These are phyloP conservation scores for Aphaenogaster floridana DNA, from an alignment of 1,140 invertebrate genomes.

Conservation along the genomic window DNA sequence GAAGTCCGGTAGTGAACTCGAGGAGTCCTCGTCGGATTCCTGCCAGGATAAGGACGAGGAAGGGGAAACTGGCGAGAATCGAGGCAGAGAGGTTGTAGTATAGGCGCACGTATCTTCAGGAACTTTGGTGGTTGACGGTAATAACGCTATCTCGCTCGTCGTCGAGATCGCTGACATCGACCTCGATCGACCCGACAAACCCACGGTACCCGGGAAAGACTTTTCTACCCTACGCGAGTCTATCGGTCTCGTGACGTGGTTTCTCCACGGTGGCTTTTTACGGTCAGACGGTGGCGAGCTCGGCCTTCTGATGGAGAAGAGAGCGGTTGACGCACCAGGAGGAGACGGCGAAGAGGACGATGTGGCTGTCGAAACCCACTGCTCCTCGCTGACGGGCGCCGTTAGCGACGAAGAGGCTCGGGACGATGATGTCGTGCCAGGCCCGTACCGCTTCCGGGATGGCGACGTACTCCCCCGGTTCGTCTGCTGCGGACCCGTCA, in stretches of 20 bases:
- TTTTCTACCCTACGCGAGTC: conserved; percentile 44
- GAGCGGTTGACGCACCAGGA: conserved; percentile 73
- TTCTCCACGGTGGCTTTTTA: conserved; percentile 28
- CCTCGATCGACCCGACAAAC: conserved; percentile 24
- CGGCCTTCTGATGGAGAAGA: conserved; percentile 53
- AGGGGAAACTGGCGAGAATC: conserved; percentile 14
- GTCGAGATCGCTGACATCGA: conserved; percentile 44
- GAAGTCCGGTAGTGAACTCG: conserved; percentile 32
- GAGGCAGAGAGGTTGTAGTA: conserved; percentile 18
- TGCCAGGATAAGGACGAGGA: conserved; percentile 19
- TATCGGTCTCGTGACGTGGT: conserved; percentile 24
- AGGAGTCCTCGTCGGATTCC: conserved; percentile 20
- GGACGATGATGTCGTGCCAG: conserved; percentile 54
- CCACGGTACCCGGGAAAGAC: not conserved
- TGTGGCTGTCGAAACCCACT: conserved; percentile 57
- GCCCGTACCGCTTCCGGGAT: conserved; percentile 61
- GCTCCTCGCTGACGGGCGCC: conserved; percentile 39
- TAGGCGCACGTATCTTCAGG: conserved; percentile 49
- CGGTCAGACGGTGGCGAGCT: conserved; percentile 50
- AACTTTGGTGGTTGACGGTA: conserved; percentile 58
- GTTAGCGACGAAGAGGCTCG: conserved; percentile 58
- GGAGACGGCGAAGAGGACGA: conserved; percentile 67
- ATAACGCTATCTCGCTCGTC: conserved; percentile 20
- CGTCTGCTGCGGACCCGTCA: conserved; percentile 44
- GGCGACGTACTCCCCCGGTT: conserved; percentile 54